Conservation (phyloP, 2,888 invertebrate genomes). For the Notodonta ziczac region DNA sequence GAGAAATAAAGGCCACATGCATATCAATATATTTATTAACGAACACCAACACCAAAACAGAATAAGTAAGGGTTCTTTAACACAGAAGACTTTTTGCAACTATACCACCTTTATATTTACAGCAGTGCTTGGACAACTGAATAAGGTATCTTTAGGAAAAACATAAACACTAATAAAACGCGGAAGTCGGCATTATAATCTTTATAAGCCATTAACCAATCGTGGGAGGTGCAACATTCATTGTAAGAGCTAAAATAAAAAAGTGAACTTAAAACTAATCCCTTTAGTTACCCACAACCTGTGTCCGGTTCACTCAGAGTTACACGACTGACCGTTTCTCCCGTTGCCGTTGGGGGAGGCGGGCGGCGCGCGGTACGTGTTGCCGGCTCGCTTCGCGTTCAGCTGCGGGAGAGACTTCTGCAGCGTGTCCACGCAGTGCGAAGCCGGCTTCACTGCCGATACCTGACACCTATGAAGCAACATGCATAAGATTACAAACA, state of each 20-base stretch:
- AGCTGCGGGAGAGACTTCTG: constrained; percentile 69
- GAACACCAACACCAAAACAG: neutral
- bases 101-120: no score
- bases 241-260: no score
- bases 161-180: no score
- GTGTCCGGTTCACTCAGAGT: neutral
- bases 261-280: neutral
- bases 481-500: no score
- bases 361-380: constrained; percentile 45
- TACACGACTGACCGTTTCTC: constrained; percentile 56
- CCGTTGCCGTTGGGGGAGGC: constrained; percentile 45
- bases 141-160: no score
- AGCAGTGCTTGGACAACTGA: no score
- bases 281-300: neutral
- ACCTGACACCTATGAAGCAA: constrained; percentile 46
- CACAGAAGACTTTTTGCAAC: neutral
- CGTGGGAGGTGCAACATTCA: no score
- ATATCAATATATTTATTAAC: neutral
- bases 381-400: constrained; percentile 34
- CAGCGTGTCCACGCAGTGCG: constrained; percentile 71
- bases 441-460: constrained; percentile 75
- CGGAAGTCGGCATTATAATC: no score
- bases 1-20: neutral
- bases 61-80: neutral
- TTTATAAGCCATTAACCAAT: no score